Evolutionary conservation across 1,140 invertebrate species (phyloP).

Genomic region (Psix sp.): DNA sequence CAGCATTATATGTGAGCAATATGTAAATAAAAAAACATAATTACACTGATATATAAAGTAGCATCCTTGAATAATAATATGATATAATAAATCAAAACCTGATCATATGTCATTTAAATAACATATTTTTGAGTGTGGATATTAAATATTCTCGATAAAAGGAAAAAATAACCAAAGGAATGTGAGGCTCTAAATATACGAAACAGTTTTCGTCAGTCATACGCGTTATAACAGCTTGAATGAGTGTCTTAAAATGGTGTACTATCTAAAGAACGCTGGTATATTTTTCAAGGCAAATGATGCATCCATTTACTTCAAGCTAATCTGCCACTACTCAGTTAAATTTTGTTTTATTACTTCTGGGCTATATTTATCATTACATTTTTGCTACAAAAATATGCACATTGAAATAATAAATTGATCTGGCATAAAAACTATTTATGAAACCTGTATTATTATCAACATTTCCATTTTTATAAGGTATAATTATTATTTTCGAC

Average conservation of each 20-base stretch:
- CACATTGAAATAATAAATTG: no score
- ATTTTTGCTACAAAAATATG: slow-evolving; percentile 2
- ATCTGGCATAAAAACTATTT: no score
- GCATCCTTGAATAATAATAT: no score
- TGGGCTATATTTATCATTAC: slow-evolving; percentile 35
- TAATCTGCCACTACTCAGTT: slow-evolving; percentile 51
- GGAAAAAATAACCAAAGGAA: slow-evolving; percentile 12
- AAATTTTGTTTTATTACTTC: slow-evolving; percentile 49
- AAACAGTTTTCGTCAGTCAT: slow-evolving; percentile 34
- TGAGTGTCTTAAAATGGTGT: slow-evolving; percentile 44
- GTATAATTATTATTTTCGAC: no score
- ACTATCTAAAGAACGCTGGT: slow-evolving; percentile 41
- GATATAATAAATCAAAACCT: no score
- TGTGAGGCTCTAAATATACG: slow-evolving; percentile 35
- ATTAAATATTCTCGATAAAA: slow-evolving; percentile 1
- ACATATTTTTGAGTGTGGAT: no score
- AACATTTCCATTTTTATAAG: no score
- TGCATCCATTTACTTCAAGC: slow-evolving; percentile 51
- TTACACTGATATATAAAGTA: no score
- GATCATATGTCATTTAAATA: no score
- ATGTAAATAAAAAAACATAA: no score
- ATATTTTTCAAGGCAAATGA: slow-evolving; percentile 54
- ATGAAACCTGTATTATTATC: no score
- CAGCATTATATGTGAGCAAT: no score
- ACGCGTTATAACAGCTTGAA: slow-evolving; percentile 49